Base-by-base conservation (phyloP, 2,888 invertebrate species). In the Melinaea marsaeus region DNA sequence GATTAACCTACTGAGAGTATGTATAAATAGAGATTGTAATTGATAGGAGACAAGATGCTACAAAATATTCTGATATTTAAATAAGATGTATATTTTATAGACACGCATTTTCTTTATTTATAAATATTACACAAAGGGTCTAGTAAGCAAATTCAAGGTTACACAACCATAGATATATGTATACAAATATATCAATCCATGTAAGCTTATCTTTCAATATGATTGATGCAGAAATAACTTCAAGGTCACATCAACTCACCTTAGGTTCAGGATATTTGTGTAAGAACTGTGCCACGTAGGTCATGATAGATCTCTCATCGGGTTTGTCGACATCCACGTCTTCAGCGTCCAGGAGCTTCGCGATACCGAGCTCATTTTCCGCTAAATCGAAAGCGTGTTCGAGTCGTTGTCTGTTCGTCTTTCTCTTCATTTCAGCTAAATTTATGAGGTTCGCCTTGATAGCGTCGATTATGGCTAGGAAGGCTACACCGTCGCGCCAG, bases 271-370 rank as follows among this genome's bases (percentile, higher is more conserved):
- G 96, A 88, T 96, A 97, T 90, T 98, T 97, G 85, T 98, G 98
- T 79, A 99, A 92, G 89, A 99, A 99, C 91, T 99, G 98, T 51
- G 99, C 98, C 68, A 99, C 98, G 84, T 99, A 99, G 42, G 99
- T 99, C 98, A 99, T 99, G 75, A 99, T 97, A 68, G 98, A 98
- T 87, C 97, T 96, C 84, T 99, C 99, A 85, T 99, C 99, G 4
- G 99, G 99, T 81, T 97, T 96, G 37, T 96, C 95, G 35, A 98
- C 98, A 84, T 98, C 98, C 59, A 98, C 98, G 86, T 98, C 98
- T 89, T 98, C 98, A 3, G 98, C 96, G 83, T 99, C 99, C 61
- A 99, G 89, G 11, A 99, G 92, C 74, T 96, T 93, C 33, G 98
- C 95, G 76, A 99, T 98, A 58, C 98, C 98, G 48, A 99, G 91